phyloP scores from a whole-genome alignment of 2,113 vertebrate genomes.

The Hippoglossus stenolepis region DNA sequence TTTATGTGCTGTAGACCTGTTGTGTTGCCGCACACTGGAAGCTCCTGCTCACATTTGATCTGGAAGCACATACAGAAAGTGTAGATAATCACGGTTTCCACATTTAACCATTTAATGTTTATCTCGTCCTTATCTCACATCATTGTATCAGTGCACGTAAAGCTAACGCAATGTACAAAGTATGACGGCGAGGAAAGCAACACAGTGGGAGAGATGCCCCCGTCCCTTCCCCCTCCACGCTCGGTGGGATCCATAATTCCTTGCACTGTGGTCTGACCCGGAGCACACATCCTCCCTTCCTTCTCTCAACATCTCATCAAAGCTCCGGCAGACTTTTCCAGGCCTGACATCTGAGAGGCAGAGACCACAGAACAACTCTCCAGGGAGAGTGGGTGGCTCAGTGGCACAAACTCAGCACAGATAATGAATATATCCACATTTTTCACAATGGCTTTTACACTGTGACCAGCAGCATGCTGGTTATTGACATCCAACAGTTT shows the following conservation, averaged over 20 bases:
- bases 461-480: conserved; percentile 18
- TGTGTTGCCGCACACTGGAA: conserved; percentile 61
- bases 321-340: conserved; percentile 65
- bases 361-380: conserved; percentile 46
- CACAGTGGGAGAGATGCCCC: conserved; percentile 14
- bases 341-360: conserved; percentile 55
- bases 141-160: conserved; percentile 11
- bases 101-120: conserved; percentile 61
- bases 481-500: conserved; percentile 17
- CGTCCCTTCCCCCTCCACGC: background rate
- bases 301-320: conserved; percentile 69
- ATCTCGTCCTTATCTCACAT: conserved; percentile 53
- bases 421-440: conserved; percentile 55
- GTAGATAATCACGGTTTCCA: conserved; percentile 53
- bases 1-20: conserved; percentile 52
- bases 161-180: conserved; percentile 42
- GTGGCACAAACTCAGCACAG: conserved; percentile 51
- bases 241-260: conserved; percentile 52
- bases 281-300: conserved; percentile 37
- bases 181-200: conserved; percentile 52
- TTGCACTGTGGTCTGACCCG: conserved; percentile 59
- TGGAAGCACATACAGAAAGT: conserved; percentile 36
- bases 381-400: conserved; percentile 55
- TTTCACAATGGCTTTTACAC: conserved; percentile 36
- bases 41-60: conserved; percentile 64